phyloP scores from a whole-genome alignment of 2,113 vertebrate genomes.

The Holacanthus passer region DNA sequence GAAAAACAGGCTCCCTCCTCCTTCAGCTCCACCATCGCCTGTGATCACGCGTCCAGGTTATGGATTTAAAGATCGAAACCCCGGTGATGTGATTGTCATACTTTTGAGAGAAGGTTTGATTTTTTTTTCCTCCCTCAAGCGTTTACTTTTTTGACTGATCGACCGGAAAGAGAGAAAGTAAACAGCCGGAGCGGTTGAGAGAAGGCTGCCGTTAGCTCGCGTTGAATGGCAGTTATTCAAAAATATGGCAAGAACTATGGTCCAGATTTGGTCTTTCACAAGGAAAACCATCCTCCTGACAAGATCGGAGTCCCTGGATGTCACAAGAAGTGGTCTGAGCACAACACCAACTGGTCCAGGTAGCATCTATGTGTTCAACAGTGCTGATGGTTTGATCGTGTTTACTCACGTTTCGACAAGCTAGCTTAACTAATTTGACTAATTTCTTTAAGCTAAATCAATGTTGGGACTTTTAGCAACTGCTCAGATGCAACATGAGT shows the following conservation, averaged over 20 bases:
- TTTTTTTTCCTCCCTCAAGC: neutral
- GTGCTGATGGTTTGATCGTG: neutral
- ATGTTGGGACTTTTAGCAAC: too few relatives aligned
- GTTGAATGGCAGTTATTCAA: constrained; percentile 90
- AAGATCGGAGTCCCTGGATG: constrained; percentile 73
- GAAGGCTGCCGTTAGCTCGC: constrained; percentile 59
- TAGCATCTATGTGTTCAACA: constrained; percentile 23
- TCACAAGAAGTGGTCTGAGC: constrained; percentile 84
- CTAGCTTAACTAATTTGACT: too few relatives aligned
- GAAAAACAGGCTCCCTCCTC: constrained; percentile 57
- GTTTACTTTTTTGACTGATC: constrained; percentile 34
- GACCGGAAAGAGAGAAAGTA: constrained; percentile 48
- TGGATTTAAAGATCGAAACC: neutral
- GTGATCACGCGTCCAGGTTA: neutral
- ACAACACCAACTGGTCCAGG: constrained; percentile 83
- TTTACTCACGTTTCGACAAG: too few relatives aligned
- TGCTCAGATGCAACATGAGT: too few relatives aligned
- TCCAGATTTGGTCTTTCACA: constrained; percentile 82
- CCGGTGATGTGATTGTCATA: constrained; percentile 6
- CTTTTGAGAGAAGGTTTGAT: neutral
- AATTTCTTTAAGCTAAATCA: too few relatives aligned
- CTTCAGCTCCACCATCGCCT: constrained; percentile 3
- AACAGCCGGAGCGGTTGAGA: constrained; percentile 24
- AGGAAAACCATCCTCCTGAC: constrained; percentile 78
- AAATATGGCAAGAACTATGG: constrained; percentile 85